These are phyloP conservation scores for Hydropotes inermis DNA, from an alignment of 2,113 vertebrate species.

Conservation along the genomic window DNA sequence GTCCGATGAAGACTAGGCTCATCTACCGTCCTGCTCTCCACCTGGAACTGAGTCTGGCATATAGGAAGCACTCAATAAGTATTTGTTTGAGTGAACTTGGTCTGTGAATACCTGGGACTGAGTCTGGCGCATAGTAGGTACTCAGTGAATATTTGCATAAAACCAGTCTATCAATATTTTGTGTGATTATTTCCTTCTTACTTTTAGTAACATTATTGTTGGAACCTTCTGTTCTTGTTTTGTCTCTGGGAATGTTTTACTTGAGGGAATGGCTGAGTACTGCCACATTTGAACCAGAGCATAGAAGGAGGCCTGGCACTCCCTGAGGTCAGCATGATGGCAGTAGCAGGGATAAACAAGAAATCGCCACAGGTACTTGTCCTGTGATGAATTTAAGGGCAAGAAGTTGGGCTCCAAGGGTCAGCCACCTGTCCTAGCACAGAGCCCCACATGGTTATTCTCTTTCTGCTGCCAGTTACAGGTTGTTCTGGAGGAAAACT, in stretches of 20 bases:
- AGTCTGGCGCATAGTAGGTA: background rate
- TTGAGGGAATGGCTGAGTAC: background rate
- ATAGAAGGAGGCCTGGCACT: background rate
- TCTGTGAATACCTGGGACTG: background rate
- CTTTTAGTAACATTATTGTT: background rate
- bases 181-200: background rate
- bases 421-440: background rate
- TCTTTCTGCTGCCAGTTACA: background rate
- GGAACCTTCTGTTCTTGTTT: background rate
- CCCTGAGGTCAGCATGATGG: background rate
- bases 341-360: background rate
- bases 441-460: background rate
- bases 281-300: background rate
- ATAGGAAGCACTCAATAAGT: background rate
- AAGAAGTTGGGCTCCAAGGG: background rate
- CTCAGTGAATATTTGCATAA: background rate
- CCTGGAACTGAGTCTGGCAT: background rate
- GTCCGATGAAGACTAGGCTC: accelerated
- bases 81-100: background rate
- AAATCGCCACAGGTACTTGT: background rate
- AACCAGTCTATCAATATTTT: background rate
- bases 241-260: background rate
- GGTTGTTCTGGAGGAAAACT: background rate
- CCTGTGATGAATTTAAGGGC: background rate
- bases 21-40: background rate